Evolutionary conservation across 2,888 invertebrate genomes (phyloP), one percentile per base, ranked within the genome.

Genomic region (Spatulosminthurus flaviceps): DNA sequence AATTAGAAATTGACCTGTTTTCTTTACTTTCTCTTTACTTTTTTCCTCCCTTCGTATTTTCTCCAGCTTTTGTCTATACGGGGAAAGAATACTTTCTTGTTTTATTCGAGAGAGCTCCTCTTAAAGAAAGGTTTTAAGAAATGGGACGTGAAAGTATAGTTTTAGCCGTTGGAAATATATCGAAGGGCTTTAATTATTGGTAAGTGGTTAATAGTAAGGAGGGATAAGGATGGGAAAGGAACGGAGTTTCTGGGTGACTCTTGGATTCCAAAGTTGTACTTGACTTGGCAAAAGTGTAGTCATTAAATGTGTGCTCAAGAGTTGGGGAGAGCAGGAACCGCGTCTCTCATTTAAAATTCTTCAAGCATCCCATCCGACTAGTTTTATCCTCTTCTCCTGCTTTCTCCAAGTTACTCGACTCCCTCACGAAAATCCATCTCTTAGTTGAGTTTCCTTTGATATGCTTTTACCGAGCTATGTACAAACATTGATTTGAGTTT

Each of bases 1-100:
- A 51, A 51, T 51, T 51, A 51, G 51, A 51, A 51, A 51, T 51
- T 51, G 51, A 51, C 51, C 51, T 51, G 51, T 51, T 51, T 51
- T 51, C 51, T 51, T 51, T 51, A 51, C n/a, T 16, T 51, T 51
- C 51, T 9, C n/a, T 51, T 2, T 16, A 51, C 51, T 19, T n/a
- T 11, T 19, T 51, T n/a, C 16, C 19, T 2, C 51, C 2, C 16
- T 51, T 2, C 9, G 51, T 51, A 4, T 51, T 19, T 4, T 51
- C 51, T 5, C 16, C 34, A 34, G 34, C 34, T 34, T 34, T 34
- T 9, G 4, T 34, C 34, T 34, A 4, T 34, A 34, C 34, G 34
- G 4, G 9, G 4, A 34, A 34, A 34, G 34, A 4, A 4, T 34
- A 7, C 9, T 34, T 9, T 34, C 34, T 34, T 4, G 4, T 34